Evolutionary conservation across 2,888 invertebrate species (phyloP), one percentile per base, ranked within the genome.

Genomic region (Cataglyphis livida): DNA sequence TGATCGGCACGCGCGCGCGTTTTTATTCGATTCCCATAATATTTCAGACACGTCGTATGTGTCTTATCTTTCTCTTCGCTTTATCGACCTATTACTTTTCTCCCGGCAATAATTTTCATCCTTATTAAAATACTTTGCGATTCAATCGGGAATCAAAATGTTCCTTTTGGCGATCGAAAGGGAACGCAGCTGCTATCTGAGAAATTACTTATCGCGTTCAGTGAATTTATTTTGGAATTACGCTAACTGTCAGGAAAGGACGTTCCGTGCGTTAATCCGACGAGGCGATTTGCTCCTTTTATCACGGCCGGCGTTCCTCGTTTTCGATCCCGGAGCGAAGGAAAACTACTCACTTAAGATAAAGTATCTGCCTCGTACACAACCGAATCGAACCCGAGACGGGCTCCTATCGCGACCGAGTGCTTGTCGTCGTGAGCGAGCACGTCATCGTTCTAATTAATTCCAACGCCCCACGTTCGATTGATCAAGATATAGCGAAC

Each of bases 371-470:
- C 38, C 73, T 68, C 75, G 61, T 79, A 70, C 82, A 73, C 82
- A 65, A 82, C 78, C 82, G 74, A 81, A 61, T 81, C 84, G 81
- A 71, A 68, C 79, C 6, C 41, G 41, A 35, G 48, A n/a, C 44
- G 44, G 82, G 75, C 71, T 78, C 65, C 71, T 66, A 79, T 66
- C 68, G 71, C 70, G 73, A 51, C 78, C 78, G 75, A 85, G 87
- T 89, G 84, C 85, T 64, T 41, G 75, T 54, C 59, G 68, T 74
- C 81, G 64, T 66, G 84, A 81, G 73, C 85, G 87, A 89, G 91
- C 92, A 90, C 91, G 91, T 92, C 92, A 92, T 91, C 91, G 88
- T 92, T 90, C 91, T 93, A 93, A 93, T 93, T 93, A 93, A 93
- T 93, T 93, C 92, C 89, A 92, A 88, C 91, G 91, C 87, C 87